Base-by-base conservation (phyloP, 2,797 vertebrate genomes). In the Chrysocyon brachyurus region DNA sequence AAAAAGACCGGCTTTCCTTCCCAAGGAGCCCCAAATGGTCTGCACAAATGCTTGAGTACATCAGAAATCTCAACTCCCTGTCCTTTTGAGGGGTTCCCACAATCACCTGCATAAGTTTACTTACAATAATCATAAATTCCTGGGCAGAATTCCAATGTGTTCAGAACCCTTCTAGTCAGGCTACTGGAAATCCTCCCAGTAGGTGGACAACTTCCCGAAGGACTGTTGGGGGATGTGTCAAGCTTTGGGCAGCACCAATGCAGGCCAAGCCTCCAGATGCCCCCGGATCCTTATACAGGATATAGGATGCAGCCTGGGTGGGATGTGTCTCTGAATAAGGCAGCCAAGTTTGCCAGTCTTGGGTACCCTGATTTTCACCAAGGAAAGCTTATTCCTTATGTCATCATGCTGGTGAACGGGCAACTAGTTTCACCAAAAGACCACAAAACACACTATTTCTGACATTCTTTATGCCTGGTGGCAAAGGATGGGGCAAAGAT, bases 171-270 rank as follows among this genome's bases (percentile, higher is more conserved):
- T 49, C 1, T 12, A 26, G 49, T 31, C 28, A n/a, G 40, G 46
- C 73, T 31, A 40, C 59, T 8, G 6, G 73, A 81, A 73, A 46
- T 68, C 73, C 33, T 87, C 12, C 49, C 31, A 31, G 11, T 8
- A 2, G 4, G 17, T 14, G 24, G 21, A 19, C 3, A 26, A 0
- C 0, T 36, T 36, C 4, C 5, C 22, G 1, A 0, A 15, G 12
- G 61, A 28, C 40, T 6, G 2, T 19, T 1, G 11, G 14, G 15
- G 21, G 16, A 22, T 46, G 6, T 19, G 17, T 68, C 36, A n/a
- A 2, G 4, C 72, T 31, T 14, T 3, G 0, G 15, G 24, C 10
- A 26, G 6, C 59, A 57, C 59, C 3, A 1, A 57, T 11, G 17
- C 6, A 49, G 40, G 52, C 79, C 46, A 36, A 22, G 19, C 6